Evolutionary conservation across 2,113 vertebrate genomes (phyloP).

Genomic region (Phocoena phocoena): DNA sequence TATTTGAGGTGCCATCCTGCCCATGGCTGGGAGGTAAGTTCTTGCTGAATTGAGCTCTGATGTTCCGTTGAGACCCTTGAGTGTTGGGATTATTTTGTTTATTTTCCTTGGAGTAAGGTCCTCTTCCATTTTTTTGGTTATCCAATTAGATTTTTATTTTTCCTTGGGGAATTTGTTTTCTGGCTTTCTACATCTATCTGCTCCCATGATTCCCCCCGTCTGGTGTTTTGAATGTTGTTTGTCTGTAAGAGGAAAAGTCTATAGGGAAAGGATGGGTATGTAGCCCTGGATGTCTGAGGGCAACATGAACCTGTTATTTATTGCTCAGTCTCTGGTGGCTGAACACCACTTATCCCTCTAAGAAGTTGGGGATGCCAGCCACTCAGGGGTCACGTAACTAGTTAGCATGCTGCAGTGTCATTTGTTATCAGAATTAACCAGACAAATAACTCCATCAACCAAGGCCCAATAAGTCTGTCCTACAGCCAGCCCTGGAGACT

Average conservation of each 20-base stretch:
- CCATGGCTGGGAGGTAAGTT: neutral
- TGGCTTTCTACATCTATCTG: neutral
- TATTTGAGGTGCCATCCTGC: neutral
- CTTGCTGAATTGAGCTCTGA: neutral
- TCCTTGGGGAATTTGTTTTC: neutral
- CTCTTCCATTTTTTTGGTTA: neutral
- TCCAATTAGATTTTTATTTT: slow-evolving; percentile 34
- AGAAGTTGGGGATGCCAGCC: neutral
- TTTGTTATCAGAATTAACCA: slow-evolving; percentile 1
- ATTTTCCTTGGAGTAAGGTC: neutral
- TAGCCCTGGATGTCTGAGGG: slow-evolving; percentile 33
- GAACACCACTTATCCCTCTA: slow-evolving; percentile 18
- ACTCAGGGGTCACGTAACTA: neutral
- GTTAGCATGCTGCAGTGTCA: neutral
- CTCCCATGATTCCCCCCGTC: neutral
- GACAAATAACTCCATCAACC: neutral
- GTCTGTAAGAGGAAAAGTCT: neutral
- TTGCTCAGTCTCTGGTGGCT: slow-evolving; percentile 15
- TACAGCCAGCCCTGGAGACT: neutral
- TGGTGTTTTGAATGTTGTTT: neutral
- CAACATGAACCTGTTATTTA: slow-evolving; percentile 52
- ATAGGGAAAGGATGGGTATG: neutral
- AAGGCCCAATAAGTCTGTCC: neutral
- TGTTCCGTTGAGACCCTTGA: neutral
- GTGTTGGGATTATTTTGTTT: neutral